Conservation (phyloP, 1,140 invertebrate species). For the Leptinotarsa lineolata region DNA sequence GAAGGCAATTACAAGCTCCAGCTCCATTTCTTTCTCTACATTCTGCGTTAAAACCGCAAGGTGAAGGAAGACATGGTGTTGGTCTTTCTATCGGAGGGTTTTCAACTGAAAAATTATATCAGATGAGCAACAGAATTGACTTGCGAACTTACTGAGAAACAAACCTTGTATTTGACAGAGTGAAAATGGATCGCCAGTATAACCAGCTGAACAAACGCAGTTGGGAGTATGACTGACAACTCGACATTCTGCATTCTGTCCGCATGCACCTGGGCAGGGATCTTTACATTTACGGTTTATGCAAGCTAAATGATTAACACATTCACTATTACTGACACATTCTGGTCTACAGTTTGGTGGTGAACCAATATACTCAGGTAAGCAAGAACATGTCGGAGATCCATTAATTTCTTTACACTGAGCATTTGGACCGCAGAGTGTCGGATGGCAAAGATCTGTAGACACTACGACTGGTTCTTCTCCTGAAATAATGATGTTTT, state of each 20-base stretch:
- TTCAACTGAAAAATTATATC: constrained; percentile 41
- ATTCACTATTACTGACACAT: constrained; percentile 74
- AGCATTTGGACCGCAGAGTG: constrained; percentile 81
- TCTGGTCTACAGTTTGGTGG: constrained; percentile 77
- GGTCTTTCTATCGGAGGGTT: constrained; percentile 51
- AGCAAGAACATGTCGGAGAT: constrained; percentile 68
- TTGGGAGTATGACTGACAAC: constrained; percentile 79
- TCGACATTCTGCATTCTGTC: constrained; percentile 69
- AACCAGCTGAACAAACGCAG: constrained; percentile 68
- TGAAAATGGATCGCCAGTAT: constrained; percentile 70
- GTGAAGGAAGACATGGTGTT: constrained; percentile 68
- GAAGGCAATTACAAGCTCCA: constrained; percentile 68
- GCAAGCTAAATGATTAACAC: constrained; percentile 70
- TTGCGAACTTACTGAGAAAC: not conserved
- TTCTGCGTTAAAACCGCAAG: constrained; percentile 73
- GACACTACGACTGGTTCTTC: constrained; percentile 42
- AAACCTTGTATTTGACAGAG: constrained; percentile 23
- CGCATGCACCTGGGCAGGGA: constrained; percentile 76
- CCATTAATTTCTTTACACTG: constrained; percentile 68
- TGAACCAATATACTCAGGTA: constrained; percentile 66
- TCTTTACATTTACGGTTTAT: constrained; percentile 74
- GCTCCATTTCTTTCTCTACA: constrained; percentile 70
- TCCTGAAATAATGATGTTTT: constrained; percentile 24
- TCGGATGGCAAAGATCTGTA: constrained; percentile 73
- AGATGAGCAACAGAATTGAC: not conserved